Percentiles rank a stretch among this genome's conserved stretches.
Evolutionary conservation across 2,888 invertebrate genomes (phyloP).

Genomic region (Fragum fragum): DNA sequence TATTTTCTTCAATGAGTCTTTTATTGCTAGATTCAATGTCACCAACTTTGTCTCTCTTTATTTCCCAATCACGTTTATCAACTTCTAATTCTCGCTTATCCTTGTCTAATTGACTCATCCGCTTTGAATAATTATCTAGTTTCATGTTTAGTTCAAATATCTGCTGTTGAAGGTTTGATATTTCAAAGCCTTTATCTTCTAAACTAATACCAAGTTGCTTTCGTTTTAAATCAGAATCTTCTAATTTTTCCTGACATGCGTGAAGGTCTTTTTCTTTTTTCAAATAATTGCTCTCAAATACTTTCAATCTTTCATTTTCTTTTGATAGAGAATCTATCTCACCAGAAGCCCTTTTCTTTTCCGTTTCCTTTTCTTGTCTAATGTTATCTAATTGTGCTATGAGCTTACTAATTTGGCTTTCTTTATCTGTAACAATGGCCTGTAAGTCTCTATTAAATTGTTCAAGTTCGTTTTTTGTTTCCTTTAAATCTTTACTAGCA

Average conservation of each 20-base stretch:
- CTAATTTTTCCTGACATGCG: slow-evolving; percentile 53
- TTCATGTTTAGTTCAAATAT: slow-evolving; percentile 73
- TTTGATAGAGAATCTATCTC: slow-evolving; percentile 53
- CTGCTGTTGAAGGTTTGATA: slow-evolving; percentile 68
- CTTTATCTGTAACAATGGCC: slow-evolving; percentile 64
- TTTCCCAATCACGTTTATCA: slow-evolving; percentile 66
- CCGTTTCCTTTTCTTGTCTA: slow-evolving; percentile 62
- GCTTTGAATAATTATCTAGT: slow-evolving; percentile 68
- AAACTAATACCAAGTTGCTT: slow-evolving; percentile 63
- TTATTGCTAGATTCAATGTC: slow-evolving; percentile 73
- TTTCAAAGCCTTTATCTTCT: slow-evolving; percentile 65
- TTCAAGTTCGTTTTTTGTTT: slow-evolving; percentile 55
- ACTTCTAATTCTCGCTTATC: slow-evolving; percentile 68
- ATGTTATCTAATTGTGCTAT: slow-evolving; percentile 56
- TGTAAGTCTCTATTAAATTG: slow-evolving; percentile 65
- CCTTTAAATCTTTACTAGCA: slow-evolving; percentile 65
- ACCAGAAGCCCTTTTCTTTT: slow-evolving; percentile 45
- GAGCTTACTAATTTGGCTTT: slow-evolving; percentile 59
- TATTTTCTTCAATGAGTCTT: slow-evolving; percentile 70
- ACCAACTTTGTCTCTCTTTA: slow-evolving; percentile 65
- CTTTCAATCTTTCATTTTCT: slow-evolving; percentile 58
- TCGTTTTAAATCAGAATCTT: slow-evolving; percentile 61
- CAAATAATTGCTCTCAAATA: slow-evolving; percentile 41
- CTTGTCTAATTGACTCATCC: slow-evolving; percentile 72
- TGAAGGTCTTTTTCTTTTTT: slow-evolving; percentile 54